A percentile compares a stretch with the other conserved stretches of the same genome.
These are phyloP conservation scores for Pagrus major DNA, from an alignment of 2,113 vertebrate species.

Conservation along the genomic window DNA sequence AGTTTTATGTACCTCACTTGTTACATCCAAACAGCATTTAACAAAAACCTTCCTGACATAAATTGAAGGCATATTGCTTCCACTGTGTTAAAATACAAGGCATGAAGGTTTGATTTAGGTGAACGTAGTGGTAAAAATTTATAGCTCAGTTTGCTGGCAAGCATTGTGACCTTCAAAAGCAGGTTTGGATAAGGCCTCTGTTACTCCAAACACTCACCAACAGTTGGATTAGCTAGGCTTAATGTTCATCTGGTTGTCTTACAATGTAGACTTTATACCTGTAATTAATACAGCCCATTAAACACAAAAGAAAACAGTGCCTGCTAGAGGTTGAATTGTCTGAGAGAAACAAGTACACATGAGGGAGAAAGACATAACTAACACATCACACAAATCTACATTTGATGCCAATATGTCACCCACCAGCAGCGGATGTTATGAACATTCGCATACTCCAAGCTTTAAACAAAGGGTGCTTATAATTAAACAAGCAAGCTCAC, in stretches of 20 bases:
- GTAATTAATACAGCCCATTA: background rate
- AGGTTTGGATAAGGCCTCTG: background rate
- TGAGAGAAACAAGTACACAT: background rate
- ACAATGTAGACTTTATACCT: background rate
- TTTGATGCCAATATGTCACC: slow-evolving; percentile 25
- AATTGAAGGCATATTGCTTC: background rate
- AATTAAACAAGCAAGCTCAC: slow-evolving; percentile 57
- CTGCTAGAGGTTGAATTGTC: background rate
- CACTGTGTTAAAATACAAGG: slow-evolving; percentile 8
- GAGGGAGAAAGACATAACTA: background rate
- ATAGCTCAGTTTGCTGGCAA: slow-evolving; percentile 16
- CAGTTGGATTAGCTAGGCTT: background rate
- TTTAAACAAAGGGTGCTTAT: slow-evolving; percentile 36
- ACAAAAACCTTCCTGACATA: slow-evolving; percentile 14
- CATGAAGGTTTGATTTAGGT: slow-evolving; percentile 29
- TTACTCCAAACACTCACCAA: slow-evolving; percentile 8
- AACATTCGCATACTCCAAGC: slow-evolving; percentile 23
- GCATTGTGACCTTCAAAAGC: slow-evolving; percentile 4
- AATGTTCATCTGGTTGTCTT: slow-evolving; percentile 2
- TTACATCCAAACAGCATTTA: slow-evolving; percentile 14
- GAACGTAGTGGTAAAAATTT: slow-evolving; percentile 1
- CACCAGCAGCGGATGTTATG: slow-evolving; percentile 15
- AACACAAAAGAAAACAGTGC: background rate
- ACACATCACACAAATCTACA: background rate
- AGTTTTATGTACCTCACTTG: background rate